Conservation (phyloP, 2,797 vertebrate species). For the Myotis myotis region DNA sequence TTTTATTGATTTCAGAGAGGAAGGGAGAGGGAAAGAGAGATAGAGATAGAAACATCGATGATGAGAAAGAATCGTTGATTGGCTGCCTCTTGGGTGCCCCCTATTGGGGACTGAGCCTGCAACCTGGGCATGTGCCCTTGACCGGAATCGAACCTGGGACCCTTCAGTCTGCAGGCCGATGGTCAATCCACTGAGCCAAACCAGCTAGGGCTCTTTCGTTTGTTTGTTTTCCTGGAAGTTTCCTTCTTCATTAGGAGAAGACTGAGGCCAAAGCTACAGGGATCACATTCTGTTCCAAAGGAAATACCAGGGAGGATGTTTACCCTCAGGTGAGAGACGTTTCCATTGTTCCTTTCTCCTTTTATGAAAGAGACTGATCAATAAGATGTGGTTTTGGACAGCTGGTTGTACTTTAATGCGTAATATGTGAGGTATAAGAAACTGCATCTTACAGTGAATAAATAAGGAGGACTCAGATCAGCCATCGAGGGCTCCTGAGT, state of each 20-base stretch:
- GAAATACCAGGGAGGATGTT: neutral
- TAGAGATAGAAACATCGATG: no score
- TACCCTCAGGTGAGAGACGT: neutral
- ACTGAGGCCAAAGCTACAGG: neutral
- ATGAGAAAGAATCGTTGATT: no score
- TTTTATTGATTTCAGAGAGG: no score
- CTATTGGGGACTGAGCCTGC: no score
- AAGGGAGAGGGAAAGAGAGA: no score
- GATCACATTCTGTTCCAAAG: neutral
- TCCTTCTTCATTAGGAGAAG: neutral
- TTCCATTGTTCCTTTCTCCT: neutral
- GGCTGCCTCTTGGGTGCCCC: no score
- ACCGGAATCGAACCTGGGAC: no score
- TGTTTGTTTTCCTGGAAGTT: neutral
- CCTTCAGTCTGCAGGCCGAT: no score
- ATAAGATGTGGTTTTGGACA: neutral
- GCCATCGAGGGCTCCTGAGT: conserved; percentile 91
- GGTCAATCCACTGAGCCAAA: no score
- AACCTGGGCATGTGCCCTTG: no score
- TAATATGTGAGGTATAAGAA: conserved; percentile 39
- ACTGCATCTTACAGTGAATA: conserved; percentile 74
- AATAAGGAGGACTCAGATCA: conserved; percentile 84
- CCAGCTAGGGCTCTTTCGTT: neutral
- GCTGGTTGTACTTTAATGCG: conserved; percentile 63
- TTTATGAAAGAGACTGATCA: neutral